Base-by-base conservation (phyloP, 2,888 invertebrate species). In the Ephialtes manifestator region DNA sequence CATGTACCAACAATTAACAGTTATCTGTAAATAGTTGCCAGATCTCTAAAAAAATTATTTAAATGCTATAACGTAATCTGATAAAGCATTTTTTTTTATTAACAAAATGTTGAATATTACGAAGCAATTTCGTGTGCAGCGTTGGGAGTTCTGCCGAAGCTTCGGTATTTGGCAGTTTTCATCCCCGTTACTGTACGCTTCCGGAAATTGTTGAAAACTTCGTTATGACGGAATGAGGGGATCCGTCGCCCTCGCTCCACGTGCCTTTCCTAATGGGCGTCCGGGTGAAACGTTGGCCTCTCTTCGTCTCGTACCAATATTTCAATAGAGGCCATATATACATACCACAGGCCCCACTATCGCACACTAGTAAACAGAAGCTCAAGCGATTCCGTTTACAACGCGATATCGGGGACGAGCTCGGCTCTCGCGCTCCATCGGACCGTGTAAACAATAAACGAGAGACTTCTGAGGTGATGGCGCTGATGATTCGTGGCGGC, bases 191-290 rank as follows among this genome's bases (percentile, higher is more conserved):
- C 46, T 43, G 43, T 58, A 60, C 46, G 60, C 39, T 72, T 35
- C 65, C 55, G 28, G 71, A 53, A 74, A 65, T 51, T 76, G 68
- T 78, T 80, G 65, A 83, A 77, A 77, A 86, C 86, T 89, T 88
- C 84, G 87, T 89, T 89, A 89, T 82, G 74, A 65, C 79, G 75
- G 80, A 76, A 46, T 43, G 74, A 31, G 60, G 60, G 28, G 74
- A 0, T 35, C n/a, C 13, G n/a, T 18, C n/a, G 0, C 28, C 55
- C 74, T n/a, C 58, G 31, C 74, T 13, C 31, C 60, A 60, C 74
- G 60, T 43, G 74, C 31, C 60, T 89, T 89, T 89, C 87, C 89
- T 89, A 89, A 89, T 89, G 88, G 88, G 83, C 55, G 48, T 68
- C 60, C 67, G 48, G 75, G 46, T 63, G 58, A 48, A 60, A 58